Conservation (phyloP, 1,140 invertebrate species). For the Drosophila rhopaloa region DNA sequence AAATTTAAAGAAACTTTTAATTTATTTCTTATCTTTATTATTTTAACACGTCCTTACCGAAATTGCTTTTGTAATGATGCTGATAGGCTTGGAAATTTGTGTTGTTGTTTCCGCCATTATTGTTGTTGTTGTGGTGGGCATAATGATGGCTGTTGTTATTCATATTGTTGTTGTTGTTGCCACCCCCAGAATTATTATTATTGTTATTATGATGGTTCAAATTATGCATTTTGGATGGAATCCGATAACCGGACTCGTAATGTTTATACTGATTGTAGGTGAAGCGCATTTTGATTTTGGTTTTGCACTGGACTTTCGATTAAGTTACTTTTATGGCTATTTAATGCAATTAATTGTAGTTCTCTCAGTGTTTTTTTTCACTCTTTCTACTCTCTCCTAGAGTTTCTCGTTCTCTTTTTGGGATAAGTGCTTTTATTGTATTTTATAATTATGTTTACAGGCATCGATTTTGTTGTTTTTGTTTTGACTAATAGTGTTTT, state of each 20-base stretch:
- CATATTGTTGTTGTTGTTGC: slow-evolving; percentile 34
- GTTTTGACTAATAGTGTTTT: slow-evolving; percentile 30
- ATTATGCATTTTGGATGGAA: slow-evolving; percentile 83
- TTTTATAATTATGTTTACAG: slow-evolving; percentile 30
- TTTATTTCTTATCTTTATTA: background rate
- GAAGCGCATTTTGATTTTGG: slow-evolving; percentile 74
- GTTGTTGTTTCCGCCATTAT: slow-evolving; percentile 42
- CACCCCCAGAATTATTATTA: slow-evolving; percentile 19
- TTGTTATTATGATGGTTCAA: slow-evolving; percentile 47
- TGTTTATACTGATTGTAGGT: slow-evolving; percentile 84
- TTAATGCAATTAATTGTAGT: slow-evolving; percentile 23
- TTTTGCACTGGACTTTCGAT: background rate
- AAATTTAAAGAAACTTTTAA: too few species aligned
- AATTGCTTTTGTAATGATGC: slow-evolving; percentile 81
- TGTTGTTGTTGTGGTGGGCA: slow-evolving; percentile 44
- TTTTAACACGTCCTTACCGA: slow-evolving; percentile 67
- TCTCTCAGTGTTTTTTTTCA: slow-evolving; percentile 15
- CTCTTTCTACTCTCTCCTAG: slow-evolving; percentile 28
- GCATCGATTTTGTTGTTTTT: slow-evolving; percentile 45
- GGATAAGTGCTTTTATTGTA: slow-evolving; percentile 38
- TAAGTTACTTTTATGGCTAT: slow-evolving; percentile 12
- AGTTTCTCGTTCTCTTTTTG: slow-evolving; percentile 26
- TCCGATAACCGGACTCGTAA: slow-evolving; percentile 83
- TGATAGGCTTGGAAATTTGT: slow-evolving; percentile 65
- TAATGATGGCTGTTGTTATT: slow-evolving; percentile 25